A percentile compares a stretch with the other conserved stretches of the same genome.
Evolutionary conservation across 2,888 invertebrate species (phyloP).

Genomic region (Campopleginae sp.): DNA sequence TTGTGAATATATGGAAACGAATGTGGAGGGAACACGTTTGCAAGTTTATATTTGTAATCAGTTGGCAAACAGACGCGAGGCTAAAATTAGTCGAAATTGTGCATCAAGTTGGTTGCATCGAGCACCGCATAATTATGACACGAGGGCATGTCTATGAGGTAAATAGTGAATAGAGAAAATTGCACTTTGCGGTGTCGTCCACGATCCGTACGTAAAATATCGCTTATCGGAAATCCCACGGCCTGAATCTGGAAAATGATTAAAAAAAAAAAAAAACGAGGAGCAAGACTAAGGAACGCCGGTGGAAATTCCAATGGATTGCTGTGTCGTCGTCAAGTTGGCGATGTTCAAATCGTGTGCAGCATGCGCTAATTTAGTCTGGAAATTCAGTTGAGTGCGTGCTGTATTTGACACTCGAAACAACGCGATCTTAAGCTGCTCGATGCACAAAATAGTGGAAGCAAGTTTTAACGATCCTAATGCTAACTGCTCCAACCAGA

Average conservation of each 20-base stretch:
- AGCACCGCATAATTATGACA: conserved; percentile 18
- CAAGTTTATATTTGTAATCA: neutral
- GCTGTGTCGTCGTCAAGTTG: conserved; percentile 7
- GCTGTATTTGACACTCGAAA: conserved; percentile 25
- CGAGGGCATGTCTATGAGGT: neutral
- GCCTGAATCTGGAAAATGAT: neutral
- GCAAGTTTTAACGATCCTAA: neutral
- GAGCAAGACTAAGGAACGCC: neutral
- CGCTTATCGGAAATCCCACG: conserved; percentile 23
- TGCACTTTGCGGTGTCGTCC: conserved; percentile 7
- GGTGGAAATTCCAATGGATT: conserved; percentile 29
- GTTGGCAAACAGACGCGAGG: neutral
- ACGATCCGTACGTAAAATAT: conserved; percentile 42
- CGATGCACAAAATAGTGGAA: neutral
- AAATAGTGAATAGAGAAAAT: neutral
- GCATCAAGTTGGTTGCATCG: conserved; percentile 14
- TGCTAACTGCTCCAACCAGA: neutral
- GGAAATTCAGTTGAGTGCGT: conserved; percentile 11
- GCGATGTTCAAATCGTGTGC: conserved; percentile 33
- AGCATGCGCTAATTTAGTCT: conserved; percentile 37
- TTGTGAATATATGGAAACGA: neutral
- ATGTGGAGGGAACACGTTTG: neutral
- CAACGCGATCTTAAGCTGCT: neutral
- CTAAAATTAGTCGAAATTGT: neutral
- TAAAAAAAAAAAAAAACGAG: neutral